Evolutionary conservation across 2,888 invertebrate genomes (phyloP), one percentile per base, ranked within the genome.

Genomic region (Nephrotoma appendiculata): DNA sequence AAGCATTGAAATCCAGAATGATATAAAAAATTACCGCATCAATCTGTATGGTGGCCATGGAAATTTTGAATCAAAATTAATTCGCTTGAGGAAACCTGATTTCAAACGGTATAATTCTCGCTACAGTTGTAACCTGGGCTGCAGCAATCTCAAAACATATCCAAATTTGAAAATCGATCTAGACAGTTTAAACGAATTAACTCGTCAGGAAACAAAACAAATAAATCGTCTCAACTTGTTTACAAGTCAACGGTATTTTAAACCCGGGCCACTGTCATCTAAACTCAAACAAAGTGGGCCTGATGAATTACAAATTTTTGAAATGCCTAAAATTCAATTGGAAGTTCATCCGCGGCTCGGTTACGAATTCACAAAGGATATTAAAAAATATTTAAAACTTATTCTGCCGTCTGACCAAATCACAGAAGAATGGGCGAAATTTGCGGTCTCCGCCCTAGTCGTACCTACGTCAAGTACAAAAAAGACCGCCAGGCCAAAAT

Each of bases 371-470:
- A 89, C 90, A 87, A 90, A 91, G 87, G 89, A 90, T 42, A 90
- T 91, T 7, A 91, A 91, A 87, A 90, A 91, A 5, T 92, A 92
- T 88, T 88, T 92, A 45, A 90, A 91, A 87, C 88, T 90, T 7
- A 90, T 91, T 83, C 87, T 91, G 85, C 91, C 91, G 2, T 90
- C 91, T 87, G 89, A 90, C 48, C 90, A 90, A 57, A 91, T 92
- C 9, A 90, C 91, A 0, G 89, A 90, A 41, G 91, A 92, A 88
- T 92, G 92, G 91, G 91, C 92, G 0, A 90, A 91, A 88, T 92
- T 92, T 86, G 90, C 91, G 43, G 90, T 91, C 3, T 91, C 92
- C 11, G 90, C 91, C 1, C 52, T 91, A 42, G 88, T 89, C 43
- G 87, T 86, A 6, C 86, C 42, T 31, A 2, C 11, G 9, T 0